Evolutionary conservation across 2,888 invertebrate species (phyloP).

Genomic region (Eilema sororculum): DNA sequence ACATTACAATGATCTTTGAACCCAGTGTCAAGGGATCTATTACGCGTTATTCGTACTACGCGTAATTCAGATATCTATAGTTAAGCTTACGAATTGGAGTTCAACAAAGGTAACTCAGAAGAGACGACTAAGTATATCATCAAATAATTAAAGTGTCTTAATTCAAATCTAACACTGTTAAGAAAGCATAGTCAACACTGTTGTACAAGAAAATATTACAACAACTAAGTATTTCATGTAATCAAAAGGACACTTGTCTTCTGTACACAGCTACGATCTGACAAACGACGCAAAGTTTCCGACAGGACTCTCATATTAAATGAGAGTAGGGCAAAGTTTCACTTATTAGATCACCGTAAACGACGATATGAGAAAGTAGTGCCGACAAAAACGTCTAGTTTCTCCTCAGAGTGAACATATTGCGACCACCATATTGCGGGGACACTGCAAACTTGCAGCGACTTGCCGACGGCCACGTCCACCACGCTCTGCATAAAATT

Average conservation of each 20-base stretch:
- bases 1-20: no score
- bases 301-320: slow-evolving; percentile 82
- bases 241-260: slow-evolving; percentile 35
- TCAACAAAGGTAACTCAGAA: neutral
- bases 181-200: neutral
- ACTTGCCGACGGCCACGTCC: slow-evolving; percentile 50
- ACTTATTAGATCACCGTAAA: slow-evolving; percentile 82
- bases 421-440: slow-evolving; percentile 72
- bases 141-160: neutral
- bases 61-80: neutral
- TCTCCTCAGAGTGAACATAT: slow-evolving; percentile 72
- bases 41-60: neutral
- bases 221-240: slow-evolving; percentile 20
- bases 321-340: slow-evolving; percentile 80
- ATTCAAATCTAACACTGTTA: neutral
- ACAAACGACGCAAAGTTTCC: slow-evolving; percentile 72
- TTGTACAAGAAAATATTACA: slow-evolving; percentile 15
- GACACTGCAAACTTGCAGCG: slow-evolving; percentile 80
- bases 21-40: neutral
- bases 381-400: slow-evolving; percentile 76
- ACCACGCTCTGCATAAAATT: slow-evolving; percentile 72
- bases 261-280: slow-evolving; percentile 52
- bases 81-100: neutral
- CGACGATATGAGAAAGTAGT: slow-evolving; percentile 81
- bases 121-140: neutral